These are phyloP conservation scores for Lasiurus borealis DNA, from an alignment of 2,113 vertebrate species.

Conservation along the genomic window DNA sequence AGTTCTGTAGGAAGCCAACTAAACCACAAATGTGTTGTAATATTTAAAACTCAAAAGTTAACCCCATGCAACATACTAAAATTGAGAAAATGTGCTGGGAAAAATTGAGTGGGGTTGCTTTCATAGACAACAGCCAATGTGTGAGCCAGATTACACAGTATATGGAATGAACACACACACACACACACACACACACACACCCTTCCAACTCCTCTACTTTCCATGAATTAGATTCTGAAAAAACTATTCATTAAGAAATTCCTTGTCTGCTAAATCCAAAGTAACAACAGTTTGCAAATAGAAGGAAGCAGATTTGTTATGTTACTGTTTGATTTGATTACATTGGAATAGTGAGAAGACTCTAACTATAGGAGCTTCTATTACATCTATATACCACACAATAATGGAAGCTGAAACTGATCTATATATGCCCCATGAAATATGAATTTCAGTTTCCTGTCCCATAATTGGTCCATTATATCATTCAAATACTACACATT, in stretches of 20 bases:
- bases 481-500: not conserved
- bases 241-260: constrained; percentile 20
- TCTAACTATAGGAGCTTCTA: not conserved
- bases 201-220: not conserved
- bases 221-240: constrained; percentile 3
- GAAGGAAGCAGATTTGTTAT: not conserved
- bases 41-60: constrained; percentile 40
- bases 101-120: not conserved
- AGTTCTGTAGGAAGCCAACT: constrained; percentile 55
- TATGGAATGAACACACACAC: not conserved
- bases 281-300: constrained; percentile 21
- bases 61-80: constrained; percentile 37
- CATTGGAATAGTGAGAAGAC: not conserved
- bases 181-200: not conserved
- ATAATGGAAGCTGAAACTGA: not conserved
- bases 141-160: not conserved
- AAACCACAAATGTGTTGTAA: constrained; percentile 15
- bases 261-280: constrained; percentile 3
- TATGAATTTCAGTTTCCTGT: not conserved
- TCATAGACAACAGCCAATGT: not conserved
- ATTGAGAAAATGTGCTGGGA: not conserved
- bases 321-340: not conserved
- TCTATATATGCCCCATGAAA: not conserved
- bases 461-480: not conserved
- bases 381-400: not conserved